These are phyloP conservation scores for Diabrotica virgifera DNA, from an alignment of 1,140 invertebrate genomes.

Conservation along the genomic window DNA sequence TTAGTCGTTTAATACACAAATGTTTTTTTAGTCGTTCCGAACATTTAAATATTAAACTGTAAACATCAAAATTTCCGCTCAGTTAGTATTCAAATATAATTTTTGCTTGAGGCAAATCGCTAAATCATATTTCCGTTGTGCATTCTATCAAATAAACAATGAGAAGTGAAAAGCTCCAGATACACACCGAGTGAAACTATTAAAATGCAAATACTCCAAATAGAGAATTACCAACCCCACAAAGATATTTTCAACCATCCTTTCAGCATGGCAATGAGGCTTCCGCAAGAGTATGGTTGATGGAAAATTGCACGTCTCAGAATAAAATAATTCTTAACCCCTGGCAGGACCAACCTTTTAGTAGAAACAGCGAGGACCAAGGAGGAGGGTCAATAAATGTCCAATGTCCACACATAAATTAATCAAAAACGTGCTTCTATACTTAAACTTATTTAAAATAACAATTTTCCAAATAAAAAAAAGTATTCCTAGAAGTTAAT, in stretches of 20 bases:
- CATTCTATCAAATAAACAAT: constrained; percentile 34
- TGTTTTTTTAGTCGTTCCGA: no score
- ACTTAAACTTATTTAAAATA: no score
- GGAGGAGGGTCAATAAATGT: no score
- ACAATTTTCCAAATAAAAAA: no score
- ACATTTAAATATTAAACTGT: no score
- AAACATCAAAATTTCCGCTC: neutral
- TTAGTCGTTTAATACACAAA: no score
- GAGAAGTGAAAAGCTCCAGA: constrained; percentile 31
- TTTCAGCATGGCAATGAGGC: constrained; percentile 12
- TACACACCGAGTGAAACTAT: constrained; percentile 39
- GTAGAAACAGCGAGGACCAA: no score
- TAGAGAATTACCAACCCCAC: constrained; percentile 27
- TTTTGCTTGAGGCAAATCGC: neutral
- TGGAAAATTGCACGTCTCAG: neutral
- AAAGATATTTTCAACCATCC: constrained; percentile 20
- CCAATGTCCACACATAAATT: no score
- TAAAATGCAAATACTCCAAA: constrained; percentile 45
- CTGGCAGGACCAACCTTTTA: no score
- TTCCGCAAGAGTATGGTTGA: neutral
- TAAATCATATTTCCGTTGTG: constrained; percentile 2
- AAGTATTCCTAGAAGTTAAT: no score
- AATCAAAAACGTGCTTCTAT: no score
- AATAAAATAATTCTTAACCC: neutral
- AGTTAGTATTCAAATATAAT: constrained; percentile 3